These are phyloP conservation scores for Ceratosolen fusciceps DNA, from an alignment of 1,140 invertebrate genomes.

Conservation along the genomic window DNA sequence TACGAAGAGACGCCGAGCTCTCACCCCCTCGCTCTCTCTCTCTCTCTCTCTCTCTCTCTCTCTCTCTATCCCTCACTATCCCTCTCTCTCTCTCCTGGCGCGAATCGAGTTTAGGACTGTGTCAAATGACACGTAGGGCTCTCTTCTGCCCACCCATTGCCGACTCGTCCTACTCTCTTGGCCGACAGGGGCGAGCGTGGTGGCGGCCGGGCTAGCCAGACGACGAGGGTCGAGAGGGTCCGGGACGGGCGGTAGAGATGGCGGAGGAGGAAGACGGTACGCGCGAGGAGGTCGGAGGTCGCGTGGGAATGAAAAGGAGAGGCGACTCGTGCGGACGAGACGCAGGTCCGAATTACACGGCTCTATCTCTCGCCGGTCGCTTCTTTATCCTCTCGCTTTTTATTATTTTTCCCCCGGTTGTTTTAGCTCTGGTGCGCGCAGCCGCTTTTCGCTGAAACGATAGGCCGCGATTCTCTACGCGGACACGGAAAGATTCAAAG, in stretches of 20 bases:
- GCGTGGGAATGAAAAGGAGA: slow-evolving; percentile 59
- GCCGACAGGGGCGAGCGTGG: background rate
- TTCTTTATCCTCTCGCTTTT: slow-evolving; percentile 6
- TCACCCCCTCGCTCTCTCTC: slow-evolving; percentile 8
- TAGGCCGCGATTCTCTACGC: slow-evolving; percentile 17
- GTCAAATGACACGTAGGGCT: slow-evolving; percentile 63
- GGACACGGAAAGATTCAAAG: slow-evolving; percentile 25
- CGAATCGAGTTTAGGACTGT: slow-evolving; percentile 69
- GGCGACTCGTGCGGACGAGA: slow-evolving; percentile 56
- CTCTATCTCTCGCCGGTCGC: slow-evolving; percentile 49
- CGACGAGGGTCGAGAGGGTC: background rate
- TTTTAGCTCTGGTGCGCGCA: slow-evolving; percentile 1
- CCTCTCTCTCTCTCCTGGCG: slow-evolving; percentile 53
- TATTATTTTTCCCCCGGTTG: slow-evolving; percentile 8
- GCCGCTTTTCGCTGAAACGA: slow-evolving; percentile 38
- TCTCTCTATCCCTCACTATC: too few relatives aligned
- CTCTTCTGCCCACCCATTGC: slow-evolving; percentile 20
- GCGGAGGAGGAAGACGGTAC: background rate
- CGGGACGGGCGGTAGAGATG: background rate
- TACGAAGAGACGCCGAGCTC: slow-evolving; percentile 34
- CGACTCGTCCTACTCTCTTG: background rate
- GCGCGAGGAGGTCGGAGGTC: slow-evolving; percentile 58
- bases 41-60: too few relatives aligned
- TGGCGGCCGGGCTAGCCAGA: slow-evolving; percentile 10
- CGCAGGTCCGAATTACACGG: slow-evolving; percentile 60